Base-by-base conservation (phyloP, 2,797 vertebrate species). In the Clamator glandarius region DNA sequence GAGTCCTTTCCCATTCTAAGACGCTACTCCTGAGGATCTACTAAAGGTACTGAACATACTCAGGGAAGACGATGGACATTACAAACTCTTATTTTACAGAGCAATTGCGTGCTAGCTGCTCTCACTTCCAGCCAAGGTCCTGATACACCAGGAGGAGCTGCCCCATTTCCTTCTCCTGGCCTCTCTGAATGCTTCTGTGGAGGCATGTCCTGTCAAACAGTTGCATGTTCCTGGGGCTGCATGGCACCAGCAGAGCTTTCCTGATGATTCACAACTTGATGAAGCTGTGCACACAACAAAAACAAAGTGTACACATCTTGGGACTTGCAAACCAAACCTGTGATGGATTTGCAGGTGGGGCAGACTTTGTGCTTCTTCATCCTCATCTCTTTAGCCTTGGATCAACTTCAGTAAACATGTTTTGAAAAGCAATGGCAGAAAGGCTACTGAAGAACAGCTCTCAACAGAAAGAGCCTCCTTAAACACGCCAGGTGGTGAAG, bases 391-490 rank as follows among this genome's bases (percentile, higher is more conserved):
- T 92, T 46, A 70, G 61, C 39, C 25, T 76, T n/a, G 18, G 63
- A 84, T 70, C 11, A 57, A 13, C 23, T 52, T 42, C 14, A 28
- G 15, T 25, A 73, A 86, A 89, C 25, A 5, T 20, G 26, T 57
- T 90, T 84, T 54, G 36, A 68, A 58, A 82, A 83, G 28, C n/a
- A 68, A 17, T 25, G 41, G 19, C 46, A 80, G 50, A 85, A 95
- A 59, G 33, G 42, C 41, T 68, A 25, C 42, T 61, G 21, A 66
- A 75, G 68, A 66, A 9, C 31, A 4, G 9, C 3, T 83, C 33
- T 87, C 33, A 76, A 64, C 19, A 69, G 59, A 70, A 87, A n/a
- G 11, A 59, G 5, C n/a, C 29, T 46, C 19, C n/a, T 57, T 61
- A 67, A 74, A 61, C 20, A 67, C 15, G 78, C 50, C 4, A 46